Evolutionary conservation across 2,888 invertebrate species (phyloP), one percentile per base, ranked within the genome.

Genomic region (Xylota sylvarum): DNA sequence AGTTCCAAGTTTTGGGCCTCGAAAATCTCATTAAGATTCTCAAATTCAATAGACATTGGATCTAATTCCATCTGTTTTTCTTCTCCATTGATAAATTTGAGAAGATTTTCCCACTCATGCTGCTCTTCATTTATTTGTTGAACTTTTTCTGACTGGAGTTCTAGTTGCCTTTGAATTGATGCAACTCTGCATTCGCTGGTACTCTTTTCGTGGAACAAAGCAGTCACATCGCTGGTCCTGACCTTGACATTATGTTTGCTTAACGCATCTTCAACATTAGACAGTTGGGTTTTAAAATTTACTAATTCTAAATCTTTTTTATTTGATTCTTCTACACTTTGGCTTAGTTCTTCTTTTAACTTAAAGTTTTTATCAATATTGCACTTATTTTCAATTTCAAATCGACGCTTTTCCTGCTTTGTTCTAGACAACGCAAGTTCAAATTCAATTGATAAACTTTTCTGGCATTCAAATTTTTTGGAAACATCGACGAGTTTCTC

Each of bases 21-120:
- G 60, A 92, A 92, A 0, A 91, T 88, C 50, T 89, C 88, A 78
- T 92, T 92, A 0, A 92, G 86, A 67, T 90, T 89, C 62, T 91
- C 91, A 69, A 92, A 79, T 43, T 92, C 91, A 27, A 87, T 83
- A 1, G 88, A 85, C 62, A 90, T 90, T 14, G 88, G 77, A 30
- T 90, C 89, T 3, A 90, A 64, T 48, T 91, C 89, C 3, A 69
- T 46, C 0, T 89, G 88, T 32, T 88, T 89, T 46, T 89, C 78
- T n/a, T 89, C 88, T n/a, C 89, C 88, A 43, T 89, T 88, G 1
- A 92, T 55, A 0, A 89, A 79, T 3, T 84, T 81, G 0, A 91
- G 88, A 2, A 92, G 80, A 52, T 91, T 90, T 52, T 88, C 88
- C 92, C 92, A 92, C 10, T 92, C 91, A 0, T 88, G 79, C 65